Conservation (phyloP, 2,888 invertebrate species). For the Conus canariensis region DNA sequence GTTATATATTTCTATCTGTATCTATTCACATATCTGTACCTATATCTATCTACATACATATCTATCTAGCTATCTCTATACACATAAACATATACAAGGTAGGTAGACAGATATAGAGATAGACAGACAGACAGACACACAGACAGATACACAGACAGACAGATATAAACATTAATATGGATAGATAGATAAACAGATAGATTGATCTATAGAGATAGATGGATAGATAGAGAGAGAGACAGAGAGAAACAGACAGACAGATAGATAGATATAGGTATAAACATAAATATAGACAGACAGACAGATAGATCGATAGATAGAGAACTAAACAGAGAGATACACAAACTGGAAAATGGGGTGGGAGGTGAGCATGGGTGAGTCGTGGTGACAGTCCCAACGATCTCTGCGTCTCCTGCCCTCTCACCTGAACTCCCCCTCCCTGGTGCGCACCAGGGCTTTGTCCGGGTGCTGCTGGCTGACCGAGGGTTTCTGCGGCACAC, state of each 20-base stretch:
- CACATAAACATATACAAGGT: neutral
- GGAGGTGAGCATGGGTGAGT: neutral
- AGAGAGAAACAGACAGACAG: neutral
- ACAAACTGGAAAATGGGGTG: neutral
- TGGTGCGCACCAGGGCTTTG: constrained; percentile 37
- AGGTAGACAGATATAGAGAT: neutral
- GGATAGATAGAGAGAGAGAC: neutral
- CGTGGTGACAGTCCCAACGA: neutral
- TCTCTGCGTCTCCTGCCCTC: no score
- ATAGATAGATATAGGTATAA: neutral
- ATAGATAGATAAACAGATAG: neutral
- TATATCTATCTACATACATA: no score
- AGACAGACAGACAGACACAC: no score
- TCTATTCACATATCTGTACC: no score
- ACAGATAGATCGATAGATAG: neutral
- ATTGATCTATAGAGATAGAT: neutral
- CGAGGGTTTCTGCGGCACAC: constrained; percentile 31
- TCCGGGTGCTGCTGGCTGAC: constrained; percentile 41
- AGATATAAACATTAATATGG: neutral
- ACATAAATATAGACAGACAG: neutral
- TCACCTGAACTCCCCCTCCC: constrained; percentile 38
- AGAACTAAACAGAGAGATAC: neutral
- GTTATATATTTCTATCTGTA: no score
- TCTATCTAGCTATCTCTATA: no score
- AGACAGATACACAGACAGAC: no score